These are phyloP conservation scores for Eriocheir sinensis DNA, from an alignment of 1,140 invertebrate genomes.

Conservation along the genomic window DNA sequence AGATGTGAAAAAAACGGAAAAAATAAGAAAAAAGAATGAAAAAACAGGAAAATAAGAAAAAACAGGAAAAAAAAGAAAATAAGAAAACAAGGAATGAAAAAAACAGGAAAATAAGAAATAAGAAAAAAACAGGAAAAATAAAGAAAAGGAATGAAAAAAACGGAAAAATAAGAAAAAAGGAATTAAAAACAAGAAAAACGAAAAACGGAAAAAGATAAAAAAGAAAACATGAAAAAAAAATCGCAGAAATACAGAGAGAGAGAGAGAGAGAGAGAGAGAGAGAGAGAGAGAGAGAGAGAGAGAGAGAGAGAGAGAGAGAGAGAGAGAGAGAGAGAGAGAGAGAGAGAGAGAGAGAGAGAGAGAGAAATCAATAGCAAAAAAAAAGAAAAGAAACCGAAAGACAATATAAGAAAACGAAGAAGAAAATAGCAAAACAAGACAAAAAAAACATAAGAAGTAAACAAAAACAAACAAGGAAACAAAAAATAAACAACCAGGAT, in stretches of 20 bases:
- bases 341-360: constrained; percentile 9
- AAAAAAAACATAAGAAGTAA: constrained; percentile 7
- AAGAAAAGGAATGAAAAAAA: background rate
- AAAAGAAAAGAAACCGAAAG: background rate
- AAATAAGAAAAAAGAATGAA: too few species aligned
- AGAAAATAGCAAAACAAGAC: too few species aligned
- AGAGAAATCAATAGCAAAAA: background rate
- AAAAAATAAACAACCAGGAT: background rate
- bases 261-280: too few species aligned
- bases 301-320: background rate
- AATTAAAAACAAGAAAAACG: too few species aligned
- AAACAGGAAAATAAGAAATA: too few species aligned
- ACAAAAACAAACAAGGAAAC: background rate
- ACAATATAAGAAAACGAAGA: background rate
- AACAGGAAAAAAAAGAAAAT: background rate
- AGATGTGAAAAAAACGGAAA: background rate
- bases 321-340: constrained; percentile 35
- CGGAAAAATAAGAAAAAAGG: background rate
- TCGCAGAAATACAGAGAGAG: background rate
- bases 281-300: too few species aligned
- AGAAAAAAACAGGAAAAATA: background rate
- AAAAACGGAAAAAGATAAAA: background rate
- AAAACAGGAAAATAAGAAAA: background rate
- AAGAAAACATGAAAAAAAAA: background rate
- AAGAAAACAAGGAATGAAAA: background rate